Percentiles rank a stretch among this genome's conserved stretches.
Conservation (phyloP, 2,113 vertebrate genomes). For the Leiothrix lutea region DNA sequence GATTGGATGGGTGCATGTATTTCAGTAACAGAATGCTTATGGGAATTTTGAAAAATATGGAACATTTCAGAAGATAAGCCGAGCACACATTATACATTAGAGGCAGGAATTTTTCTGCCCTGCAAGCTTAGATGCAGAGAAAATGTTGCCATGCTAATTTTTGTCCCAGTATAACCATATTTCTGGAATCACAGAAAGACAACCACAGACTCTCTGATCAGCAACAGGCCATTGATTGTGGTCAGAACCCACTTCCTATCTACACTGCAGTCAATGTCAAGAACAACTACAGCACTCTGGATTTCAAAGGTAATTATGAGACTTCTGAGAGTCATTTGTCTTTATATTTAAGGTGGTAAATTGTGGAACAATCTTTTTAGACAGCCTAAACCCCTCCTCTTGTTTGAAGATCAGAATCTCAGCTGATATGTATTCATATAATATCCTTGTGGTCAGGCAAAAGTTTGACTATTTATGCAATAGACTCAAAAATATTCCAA, state of each 20-base stretch:
- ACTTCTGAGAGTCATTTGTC: neutral
- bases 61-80: neutral
- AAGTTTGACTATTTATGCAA: neutral
- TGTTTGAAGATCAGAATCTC: neutral
- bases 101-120: neutral
- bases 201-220: slow-evolving; percentile 81
- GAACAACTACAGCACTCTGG: slow-evolving; percentile 72
- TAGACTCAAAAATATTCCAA: neutral
- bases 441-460: neutral
- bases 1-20: neutral
- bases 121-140: neutral
- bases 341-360: neutral
- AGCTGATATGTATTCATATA: neutral
- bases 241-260: slow-evolving; percentile 86
- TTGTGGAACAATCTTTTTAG: neutral
- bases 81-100: neutral
- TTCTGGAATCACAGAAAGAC: slow-evolving; percentile 66
- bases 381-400: neutral
- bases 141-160: neutral
- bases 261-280: slow-evolving; percentile 87
- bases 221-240: slow-evolving; percentile 72
- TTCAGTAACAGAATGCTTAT: neutral
- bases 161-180: neutral
- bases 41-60: neutral
- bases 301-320: slow-evolving; percentile 72